A percentile compares a stretch with the other conserved stretches of the same genome.
Evolutionary conservation across 2,797 vertebrate genomes (phyloP).

Genomic region (Amazona ochrocephala): DNA sequence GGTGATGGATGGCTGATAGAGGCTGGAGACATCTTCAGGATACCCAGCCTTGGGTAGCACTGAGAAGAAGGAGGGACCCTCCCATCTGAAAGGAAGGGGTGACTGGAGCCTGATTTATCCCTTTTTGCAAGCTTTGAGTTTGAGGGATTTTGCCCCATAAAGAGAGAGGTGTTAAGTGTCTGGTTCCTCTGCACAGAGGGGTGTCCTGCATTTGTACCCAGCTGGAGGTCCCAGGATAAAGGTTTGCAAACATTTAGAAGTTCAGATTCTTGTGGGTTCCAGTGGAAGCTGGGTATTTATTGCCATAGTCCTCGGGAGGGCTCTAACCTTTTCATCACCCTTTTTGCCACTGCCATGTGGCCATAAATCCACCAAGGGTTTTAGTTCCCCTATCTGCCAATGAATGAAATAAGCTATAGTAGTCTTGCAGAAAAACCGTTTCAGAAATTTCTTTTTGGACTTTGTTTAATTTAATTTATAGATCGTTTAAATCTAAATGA

Average conservation of each 20-base stretch:
- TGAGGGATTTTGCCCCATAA: background rate
- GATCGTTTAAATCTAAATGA: background rate
- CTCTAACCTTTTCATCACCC: background rate
- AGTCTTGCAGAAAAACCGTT: background rate
- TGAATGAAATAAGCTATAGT: background rate
- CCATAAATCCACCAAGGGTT: background rate
- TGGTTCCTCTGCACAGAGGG: background rate
- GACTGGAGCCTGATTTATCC: background rate
- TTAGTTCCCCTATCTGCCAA: background rate
- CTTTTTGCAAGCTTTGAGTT: background rate
- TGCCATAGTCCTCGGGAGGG: background rate
- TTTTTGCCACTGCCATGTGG: fast-evolving
- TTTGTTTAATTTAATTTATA: background rate
- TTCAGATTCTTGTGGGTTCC: background rate
- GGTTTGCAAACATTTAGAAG: background rate
- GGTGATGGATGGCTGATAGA: background rate
- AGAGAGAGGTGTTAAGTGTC: background rate
- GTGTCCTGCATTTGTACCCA: fast-evolving
- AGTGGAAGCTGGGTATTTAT: background rate
- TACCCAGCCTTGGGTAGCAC: background rate
- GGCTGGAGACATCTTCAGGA: background rate
- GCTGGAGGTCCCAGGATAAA: background rate
- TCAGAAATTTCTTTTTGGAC: background rate
- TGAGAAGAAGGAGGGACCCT: background rate
- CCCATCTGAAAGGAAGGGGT: background rate